phyloP scores from a whole-genome alignment of 2,797 vertebrate species.

The Apodemus agrarius region DNA sequence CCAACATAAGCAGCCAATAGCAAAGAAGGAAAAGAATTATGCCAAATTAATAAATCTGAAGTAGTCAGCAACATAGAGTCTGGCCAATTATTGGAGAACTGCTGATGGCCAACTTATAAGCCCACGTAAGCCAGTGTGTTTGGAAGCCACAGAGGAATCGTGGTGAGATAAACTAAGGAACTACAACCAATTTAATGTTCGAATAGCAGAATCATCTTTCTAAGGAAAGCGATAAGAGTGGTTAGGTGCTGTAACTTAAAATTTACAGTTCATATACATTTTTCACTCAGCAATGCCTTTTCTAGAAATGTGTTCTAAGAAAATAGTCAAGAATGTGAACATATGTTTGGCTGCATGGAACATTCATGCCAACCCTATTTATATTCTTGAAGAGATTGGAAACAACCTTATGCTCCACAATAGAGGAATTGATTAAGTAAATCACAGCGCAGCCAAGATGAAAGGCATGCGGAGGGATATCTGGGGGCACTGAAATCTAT shows the following conservation, averaged over 20 bases:
- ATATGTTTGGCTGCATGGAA: conserved; percentile 53
- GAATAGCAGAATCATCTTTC: conserved; percentile 32
- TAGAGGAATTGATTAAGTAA: conserved; percentile 28
- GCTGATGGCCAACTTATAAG: conserved; percentile 22
- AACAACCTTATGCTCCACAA: conserved; percentile 47
- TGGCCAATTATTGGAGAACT: conserved; percentile 23
- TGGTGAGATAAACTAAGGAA: conserved; percentile 34
- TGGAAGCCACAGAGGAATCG: conserved; percentile 9
- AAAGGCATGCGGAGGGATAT: neutral
- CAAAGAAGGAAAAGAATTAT: conserved; percentile 48
- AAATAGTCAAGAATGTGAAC: neutral
- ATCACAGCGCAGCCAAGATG: neutral
- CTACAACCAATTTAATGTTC: conserved; percentile 27
- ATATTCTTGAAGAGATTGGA: conserved; percentile 46
- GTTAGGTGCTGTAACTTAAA: conserved; percentile 2
- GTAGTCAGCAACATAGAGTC: conserved; percentile 41
- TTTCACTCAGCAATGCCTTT: conserved; percentile 44
- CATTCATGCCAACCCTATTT: conserved; percentile 22
- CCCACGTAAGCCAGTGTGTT: neutral
- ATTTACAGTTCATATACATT: neutral
- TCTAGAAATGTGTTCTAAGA: conserved; percentile 34
- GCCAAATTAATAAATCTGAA: conserved; percentile 67
- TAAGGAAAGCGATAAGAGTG: conserved; percentile 25
- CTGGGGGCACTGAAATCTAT: conserved; percentile 1
- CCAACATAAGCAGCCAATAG: conserved; percentile 62